Base-by-base conservation (phyloP, 1,140 invertebrate genomes). In the Drosophila gunungcola region DNA sequence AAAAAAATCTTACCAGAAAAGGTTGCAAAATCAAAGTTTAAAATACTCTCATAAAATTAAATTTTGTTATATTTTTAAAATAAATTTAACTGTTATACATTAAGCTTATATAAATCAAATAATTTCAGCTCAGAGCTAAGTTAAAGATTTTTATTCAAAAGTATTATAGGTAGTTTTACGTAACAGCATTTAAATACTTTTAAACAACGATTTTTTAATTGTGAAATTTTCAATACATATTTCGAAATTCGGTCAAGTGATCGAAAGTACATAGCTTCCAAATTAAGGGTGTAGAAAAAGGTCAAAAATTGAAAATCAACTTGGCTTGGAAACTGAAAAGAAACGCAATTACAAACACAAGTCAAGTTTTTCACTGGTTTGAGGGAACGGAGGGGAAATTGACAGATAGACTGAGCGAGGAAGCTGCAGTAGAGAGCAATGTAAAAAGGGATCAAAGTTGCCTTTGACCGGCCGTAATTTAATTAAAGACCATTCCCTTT, bases 361-460 rank as follows among this genome's bases (percentile, higher is more conserved):
- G 80, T 63, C 80, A 83, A 83, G 78, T 86, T 75, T 86, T 85
- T 43, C 63, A 65, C 63, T 64, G 63, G 56, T 32, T 43, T 16
- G 21, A 32, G 39, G 70, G 42, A 43, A 25, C 34, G n/a, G 45
- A 27, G 7, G 45, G 10, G 13, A 2, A 25, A 48, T 12, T 46
- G 56, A 39, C 11, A 65, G 49, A 13, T n/a, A 34, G 53, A 29
- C 32, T 52, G 45, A 32, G 65, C 32, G 32, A 39, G 11, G 39
- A 41, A 58, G 54, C 46, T 51, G 56, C 43, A 42, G 58, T 48
- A 38, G 56, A 48, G 16, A 48, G 32, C 11, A 7, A 69, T 53
- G 41, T 51, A 64, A 61, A 80, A 88, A 89, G 77, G 84, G 83
- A 89, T 89, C 84, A 89, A 89, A 88, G 84, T 83, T 89, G 83